Base-by-base conservation (phyloP, 2,113 vertebrate genomes). In the Ardeotis arabs region DNA sequence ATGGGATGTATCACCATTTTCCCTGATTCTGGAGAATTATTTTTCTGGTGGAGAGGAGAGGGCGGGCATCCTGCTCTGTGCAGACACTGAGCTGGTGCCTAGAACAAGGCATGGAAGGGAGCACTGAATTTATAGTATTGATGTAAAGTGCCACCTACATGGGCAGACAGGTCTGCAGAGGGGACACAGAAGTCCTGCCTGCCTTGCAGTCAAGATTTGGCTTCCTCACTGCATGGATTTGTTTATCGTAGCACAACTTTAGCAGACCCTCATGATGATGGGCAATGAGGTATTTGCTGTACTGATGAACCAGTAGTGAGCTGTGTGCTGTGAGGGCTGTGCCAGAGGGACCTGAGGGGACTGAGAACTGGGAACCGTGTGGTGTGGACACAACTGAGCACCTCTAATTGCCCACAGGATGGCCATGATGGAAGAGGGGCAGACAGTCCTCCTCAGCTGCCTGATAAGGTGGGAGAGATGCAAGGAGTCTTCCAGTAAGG, bases 211-310 rank as follows among this genome's bases (percentile, higher is more conserved):
- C 22, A 28, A 63, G 31, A n/a, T 84, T 80, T 87, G 76, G 15
- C 56, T 87, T 89, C 50, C n/a, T 83, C 35, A 41, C 28, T 70
- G 50, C 12, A 13, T 28, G 52, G 16, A 52, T 83, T 74, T 91
- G 9, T 63, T 29, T 63, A 12, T 39, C 4, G 2, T 17, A 55
- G 62, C 52, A 80, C 33, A 72, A 31, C 14, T 62, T 56, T 8
- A 20, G 68, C 58, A 84, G 68, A 72, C 33, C 27, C 73, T 87
- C 25, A 37, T 0, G 0, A 55, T 37, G 44, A 15, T 7, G n/a
- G 15, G 24, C 0, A 0, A 55, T 77, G 29, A 77, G 22, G 19
- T 29, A 4, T 84, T 81, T 0, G 1, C 59, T 2, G 1, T 73
- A 63, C 44, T 67, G 29, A 70, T 41, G 52, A 79, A 70, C 10